Percentiles rank a stretch among this genome's conserved stretches.
These are phyloP conservation scores for Pteruthius melanotis DNA, from an alignment of 2,113 vertebrate genomes.

Conservation along the genomic window DNA sequence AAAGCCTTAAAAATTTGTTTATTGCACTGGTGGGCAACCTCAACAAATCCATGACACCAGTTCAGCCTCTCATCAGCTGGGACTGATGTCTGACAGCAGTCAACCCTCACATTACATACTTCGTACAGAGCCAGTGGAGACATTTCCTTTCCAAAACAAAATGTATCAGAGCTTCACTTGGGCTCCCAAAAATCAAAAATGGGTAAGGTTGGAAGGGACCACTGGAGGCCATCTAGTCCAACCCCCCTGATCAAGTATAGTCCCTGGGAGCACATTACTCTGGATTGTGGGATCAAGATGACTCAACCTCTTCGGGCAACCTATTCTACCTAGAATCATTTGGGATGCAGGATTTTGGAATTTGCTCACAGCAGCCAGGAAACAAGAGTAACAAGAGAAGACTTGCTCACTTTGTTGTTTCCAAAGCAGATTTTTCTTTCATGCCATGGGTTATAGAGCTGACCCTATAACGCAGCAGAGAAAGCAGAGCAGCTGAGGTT, in stretches of 20 bases:
- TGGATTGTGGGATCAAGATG: background rate
- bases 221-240: background rate
- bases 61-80: background rate
- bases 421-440: conserved; percentile 10
- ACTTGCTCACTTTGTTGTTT: background rate
- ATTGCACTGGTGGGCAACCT: background rate
- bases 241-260: background rate
- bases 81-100: background rate
- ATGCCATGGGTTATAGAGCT: background rate
- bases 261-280: background rate
- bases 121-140: background rate
- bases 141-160: background rate
- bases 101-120: accelerated
- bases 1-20: background rate
- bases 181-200: background rate
- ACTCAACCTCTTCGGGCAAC: background rate
- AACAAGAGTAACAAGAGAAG: background rate
- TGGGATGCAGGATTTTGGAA: background rate
- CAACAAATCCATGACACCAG: accelerated
- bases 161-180: background rate
- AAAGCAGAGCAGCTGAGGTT: background rate
- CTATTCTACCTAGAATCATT: background rate
- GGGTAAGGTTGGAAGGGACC: background rate
- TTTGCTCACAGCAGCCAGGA: background rate
- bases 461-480: background rate